A percentile compares a stretch with the other conserved stretches of the same genome.
phyloP scores from a whole-genome alignment of 2,113 vertebrate species.

The Gnathonemus longibarbis region DNA sequence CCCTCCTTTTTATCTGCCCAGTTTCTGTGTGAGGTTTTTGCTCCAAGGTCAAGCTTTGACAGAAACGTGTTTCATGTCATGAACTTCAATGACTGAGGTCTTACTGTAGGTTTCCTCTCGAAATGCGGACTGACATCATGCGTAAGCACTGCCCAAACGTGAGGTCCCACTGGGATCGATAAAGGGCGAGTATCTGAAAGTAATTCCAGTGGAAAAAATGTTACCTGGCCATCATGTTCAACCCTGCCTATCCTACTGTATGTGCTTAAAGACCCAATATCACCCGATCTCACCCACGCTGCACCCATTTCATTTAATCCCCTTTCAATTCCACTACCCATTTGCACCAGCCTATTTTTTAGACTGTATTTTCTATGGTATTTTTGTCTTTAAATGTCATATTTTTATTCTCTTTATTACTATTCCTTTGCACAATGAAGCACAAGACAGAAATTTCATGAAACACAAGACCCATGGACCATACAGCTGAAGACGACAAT shows the following conservation, averaged over 20 bases:
- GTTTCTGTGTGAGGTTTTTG: neutral
- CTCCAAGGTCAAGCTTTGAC: slow-evolving; percentile 18
- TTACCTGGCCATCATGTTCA: neutral
- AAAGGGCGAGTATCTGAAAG: neutral
- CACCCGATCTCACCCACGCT: neutral
- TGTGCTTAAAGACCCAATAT: neutral
- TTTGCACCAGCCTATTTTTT: neutral
- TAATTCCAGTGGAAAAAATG: neutral
- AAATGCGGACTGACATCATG: slow-evolving; percentile 10
- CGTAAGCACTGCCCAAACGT: neutral
- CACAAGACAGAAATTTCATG: neutral
- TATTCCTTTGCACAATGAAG: neutral
- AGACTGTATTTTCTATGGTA: neutral
- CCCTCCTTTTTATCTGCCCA: neutral
- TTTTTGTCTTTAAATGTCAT: neutral
- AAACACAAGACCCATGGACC: neutral
- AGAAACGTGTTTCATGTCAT: neutral
- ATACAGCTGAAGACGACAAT: neutral
- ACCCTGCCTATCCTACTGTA: neutral
- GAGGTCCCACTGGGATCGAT: neutral
- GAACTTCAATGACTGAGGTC: neutral
- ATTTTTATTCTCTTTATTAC: neutral
- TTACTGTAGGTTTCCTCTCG: neutral
- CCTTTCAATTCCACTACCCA: neutral
- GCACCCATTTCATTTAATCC: neutral